Base-by-base conservation (phyloP, 2,113 vertebrate genomes). In the Phaethon lepturus region DNA sequence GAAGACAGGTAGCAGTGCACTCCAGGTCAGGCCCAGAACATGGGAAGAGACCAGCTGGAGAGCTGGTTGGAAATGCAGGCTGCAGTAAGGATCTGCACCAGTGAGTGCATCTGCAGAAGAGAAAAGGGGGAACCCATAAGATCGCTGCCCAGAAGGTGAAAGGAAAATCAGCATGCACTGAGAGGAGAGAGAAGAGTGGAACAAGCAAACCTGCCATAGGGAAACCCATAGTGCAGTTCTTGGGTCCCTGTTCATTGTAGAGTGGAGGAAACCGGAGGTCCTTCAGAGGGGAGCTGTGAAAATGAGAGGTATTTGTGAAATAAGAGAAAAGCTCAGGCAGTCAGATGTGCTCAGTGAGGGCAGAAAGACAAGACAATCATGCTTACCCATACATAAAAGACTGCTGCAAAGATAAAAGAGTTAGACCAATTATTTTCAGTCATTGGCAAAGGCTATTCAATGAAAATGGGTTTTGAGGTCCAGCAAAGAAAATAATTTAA, bases 371-470 rank as follows among this genome's bases (percentile, higher is more conserved):
- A 85, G 49, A 60, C 26, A 71, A 72, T 15, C 4, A 4, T 68
- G 23, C 83, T 91, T 96, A 80, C 9, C 45, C 58, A 76, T 28
- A 68, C 28, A 49, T 87, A 15, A 84, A 93, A 90, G 44, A 26
- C 75, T 84, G 26, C 68, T 90, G 67, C 26, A 59, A 62, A 84
- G 75, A 83, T 90, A 40, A 80, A 94, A 94, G 38, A 74, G 11
- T 63, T 86, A 56, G 63, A 88, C 42, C 71, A 93, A 64, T 84
- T 94, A 71, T 93, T 88, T 88, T 80, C 53, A 62, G 79, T 56
- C 55, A 47, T 11, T 68, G 64, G 38, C 23, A 67, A 86, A 66
- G 31, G 28, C 38, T 91, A 38, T 78, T 86, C 49, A 53, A 67
- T 69, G 31, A 69, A 60, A 84, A 86, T 53, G 31, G 26, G 58